Conservation (phyloP, 2,797 vertebrate species). For the Hephaestus fuliginosus region DNA sequence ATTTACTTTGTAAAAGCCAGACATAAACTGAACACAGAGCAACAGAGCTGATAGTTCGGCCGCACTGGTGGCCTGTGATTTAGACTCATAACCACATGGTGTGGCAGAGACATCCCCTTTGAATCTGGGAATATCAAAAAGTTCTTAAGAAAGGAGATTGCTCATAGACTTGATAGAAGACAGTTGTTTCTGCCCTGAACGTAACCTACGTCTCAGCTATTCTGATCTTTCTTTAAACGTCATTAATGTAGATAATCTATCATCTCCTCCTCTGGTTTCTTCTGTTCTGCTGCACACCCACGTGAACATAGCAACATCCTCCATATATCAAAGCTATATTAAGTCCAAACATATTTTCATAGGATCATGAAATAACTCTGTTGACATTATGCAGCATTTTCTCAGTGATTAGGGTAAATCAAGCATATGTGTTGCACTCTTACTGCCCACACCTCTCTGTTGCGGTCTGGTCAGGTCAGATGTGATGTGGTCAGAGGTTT, state of each 20-base stretch:
- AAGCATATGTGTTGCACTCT: background rate
- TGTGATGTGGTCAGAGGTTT: slow-evolving; percentile 10
- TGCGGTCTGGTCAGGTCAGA: background rate
- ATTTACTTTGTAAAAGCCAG: background rate
- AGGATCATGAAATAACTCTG: background rate
- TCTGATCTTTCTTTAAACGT: background rate
- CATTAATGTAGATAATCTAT: background rate
- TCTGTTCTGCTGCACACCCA: background rate
- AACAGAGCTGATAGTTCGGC: background rate
- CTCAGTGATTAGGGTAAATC: background rate
- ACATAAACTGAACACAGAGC: slow-evolving; percentile 1
- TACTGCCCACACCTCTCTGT: background rate
- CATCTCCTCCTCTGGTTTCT: background rate
- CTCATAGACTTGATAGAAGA: background rate
- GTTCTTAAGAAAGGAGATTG: background rate
- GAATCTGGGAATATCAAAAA: background rate
- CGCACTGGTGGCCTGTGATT: too few species aligned
- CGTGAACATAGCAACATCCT: background rate
- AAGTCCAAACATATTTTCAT: background rate
- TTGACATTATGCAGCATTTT: background rate
- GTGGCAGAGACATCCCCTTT: background rate
- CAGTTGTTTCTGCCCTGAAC: background rate
- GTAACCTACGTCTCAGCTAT: background rate
- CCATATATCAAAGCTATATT: background rate
- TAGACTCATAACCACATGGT: background rate